Evolutionary conservation across 2,113 vertebrate genomes (phyloP).

Genomic region (Apaloderma vittatum): DNA sequence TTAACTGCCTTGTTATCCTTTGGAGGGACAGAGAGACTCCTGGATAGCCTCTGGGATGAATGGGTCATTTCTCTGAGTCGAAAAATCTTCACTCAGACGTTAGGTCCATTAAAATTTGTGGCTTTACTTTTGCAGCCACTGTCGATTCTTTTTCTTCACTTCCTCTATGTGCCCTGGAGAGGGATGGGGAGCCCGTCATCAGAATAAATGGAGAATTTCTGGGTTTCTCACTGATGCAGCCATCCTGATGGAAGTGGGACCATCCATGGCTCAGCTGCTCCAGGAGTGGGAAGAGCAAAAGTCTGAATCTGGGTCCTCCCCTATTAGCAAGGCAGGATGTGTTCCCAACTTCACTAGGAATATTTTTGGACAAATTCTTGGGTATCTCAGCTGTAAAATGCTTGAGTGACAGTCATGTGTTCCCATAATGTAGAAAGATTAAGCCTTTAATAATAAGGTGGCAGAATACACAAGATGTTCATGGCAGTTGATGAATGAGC

Average conservation of each 20-base stretch:
- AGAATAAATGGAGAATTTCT: background rate
- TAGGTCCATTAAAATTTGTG: background rate
- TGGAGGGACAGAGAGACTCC: background rate
- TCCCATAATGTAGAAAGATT: background rate
- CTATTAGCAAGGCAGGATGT: background rate
- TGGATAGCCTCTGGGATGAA: conserved; percentile 1
- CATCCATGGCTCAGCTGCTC: background rate
- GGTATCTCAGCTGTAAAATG: background rate
- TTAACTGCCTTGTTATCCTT: conserved; percentile 26
- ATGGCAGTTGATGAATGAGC: background rate
- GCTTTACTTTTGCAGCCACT: background rate
- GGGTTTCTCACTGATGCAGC: background rate
- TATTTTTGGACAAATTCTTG: background rate
- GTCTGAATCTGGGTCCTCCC: background rate
- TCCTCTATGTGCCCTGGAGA: background rate
- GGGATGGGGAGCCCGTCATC: background rate
- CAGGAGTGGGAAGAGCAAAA: background rate
- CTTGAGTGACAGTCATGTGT: background rate
- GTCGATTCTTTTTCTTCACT: background rate
- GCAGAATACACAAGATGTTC: background rate
- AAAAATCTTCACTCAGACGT: background rate
- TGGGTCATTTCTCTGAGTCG: background rate
- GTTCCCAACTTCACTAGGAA: background rate
- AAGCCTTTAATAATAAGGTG: background rate
- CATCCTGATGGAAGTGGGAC: background rate